Base-by-base conservation (phyloP, 2,888 invertebrate genomes). In the Agrypnus murinus region DNA sequence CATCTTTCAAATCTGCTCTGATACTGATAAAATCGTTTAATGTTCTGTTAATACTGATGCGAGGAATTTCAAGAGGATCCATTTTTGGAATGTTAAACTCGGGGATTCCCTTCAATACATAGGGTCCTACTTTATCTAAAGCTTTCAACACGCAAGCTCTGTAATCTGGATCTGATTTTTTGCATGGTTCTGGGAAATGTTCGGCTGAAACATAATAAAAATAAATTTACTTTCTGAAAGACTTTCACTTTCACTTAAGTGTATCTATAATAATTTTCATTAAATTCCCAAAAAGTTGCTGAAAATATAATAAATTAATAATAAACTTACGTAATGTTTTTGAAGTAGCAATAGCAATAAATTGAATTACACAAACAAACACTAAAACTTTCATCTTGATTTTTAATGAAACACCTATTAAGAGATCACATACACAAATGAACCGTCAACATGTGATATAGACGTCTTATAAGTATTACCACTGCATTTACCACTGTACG, bases 41-140 rank as follows among this genome's bases (percentile, higher is more conserved):
- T 0, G 91, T 90, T 77, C 93, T 90, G 81, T 91, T 90, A 74
- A 94, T 89, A 76, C 90, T 89, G 71, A 93, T 86, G 62, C 90
- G 89, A 0, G 93, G 92, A 10, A 94, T 86, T 8, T 83, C 85
- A 73, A 94, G 88, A 0, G 94, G 94, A 72, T 94, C 93, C 73
- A 92, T 86, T 0, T 90, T 86, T 0, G 94, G 94, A 50, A 94
- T 89, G 12, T 88, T 87, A 0, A 94, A 84, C 79, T 91, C 92
- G 0, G 90, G 89, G 57, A 94, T 91, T 1, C 94, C 94, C 7
- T 84, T 78, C 0, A 86, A 84, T 12, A 94, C 83, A 38, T 89
- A 85, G 0, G 90, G 89, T 40, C 88, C 86, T 66, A 92, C 84
- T 0, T 83, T 83, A 64, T 92, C 90, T 7, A 94, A 86, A 1